Conservation (phyloP, 2,797 vertebrate species). For the Rhinoraja longicauda region DNA sequence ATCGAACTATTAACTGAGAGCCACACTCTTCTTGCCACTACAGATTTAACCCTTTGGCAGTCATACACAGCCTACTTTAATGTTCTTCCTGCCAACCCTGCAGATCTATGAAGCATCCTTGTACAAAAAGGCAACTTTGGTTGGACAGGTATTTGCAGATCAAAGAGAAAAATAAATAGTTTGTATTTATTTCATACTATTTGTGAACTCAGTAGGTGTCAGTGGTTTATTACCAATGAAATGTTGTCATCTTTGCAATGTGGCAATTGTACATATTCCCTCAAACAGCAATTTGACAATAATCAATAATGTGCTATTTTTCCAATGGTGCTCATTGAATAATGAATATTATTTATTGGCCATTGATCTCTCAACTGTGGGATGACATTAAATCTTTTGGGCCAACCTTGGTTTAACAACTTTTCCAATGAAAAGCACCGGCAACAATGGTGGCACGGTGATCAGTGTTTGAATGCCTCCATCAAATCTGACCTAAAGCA, state of each 20-base stretch:
- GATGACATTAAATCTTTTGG: background rate
- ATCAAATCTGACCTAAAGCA: background rate
- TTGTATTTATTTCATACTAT: background rate
- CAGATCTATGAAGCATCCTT: too few species aligned
- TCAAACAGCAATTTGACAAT: background rate
- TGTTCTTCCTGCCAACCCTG: background rate
- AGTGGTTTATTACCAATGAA: background rate
- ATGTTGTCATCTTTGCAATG: background rate
- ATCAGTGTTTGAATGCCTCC: background rate
- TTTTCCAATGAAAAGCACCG: too few species aligned
- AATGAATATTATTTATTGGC: background rate
- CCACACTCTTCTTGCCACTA: background rate
- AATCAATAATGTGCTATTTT: background rate
- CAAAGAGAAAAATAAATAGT: background rate
- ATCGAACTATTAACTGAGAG: background rate
- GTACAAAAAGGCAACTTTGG: background rate
- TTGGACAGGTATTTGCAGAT: background rate
- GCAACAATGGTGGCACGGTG: too few species aligned
- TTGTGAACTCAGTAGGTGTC: background rate
- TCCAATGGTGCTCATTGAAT: background rate
- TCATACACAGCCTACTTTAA: background rate
- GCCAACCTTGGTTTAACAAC: background rate
- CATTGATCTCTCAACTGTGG: background rate
- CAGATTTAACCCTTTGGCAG: background rate
- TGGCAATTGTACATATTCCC: background rate